Percentiles rank a stretch among this genome's conserved stretches.
phyloP scores from a whole-genome alignment of 2,888 invertebrate species.

The Pollenia angustigena region DNA sequence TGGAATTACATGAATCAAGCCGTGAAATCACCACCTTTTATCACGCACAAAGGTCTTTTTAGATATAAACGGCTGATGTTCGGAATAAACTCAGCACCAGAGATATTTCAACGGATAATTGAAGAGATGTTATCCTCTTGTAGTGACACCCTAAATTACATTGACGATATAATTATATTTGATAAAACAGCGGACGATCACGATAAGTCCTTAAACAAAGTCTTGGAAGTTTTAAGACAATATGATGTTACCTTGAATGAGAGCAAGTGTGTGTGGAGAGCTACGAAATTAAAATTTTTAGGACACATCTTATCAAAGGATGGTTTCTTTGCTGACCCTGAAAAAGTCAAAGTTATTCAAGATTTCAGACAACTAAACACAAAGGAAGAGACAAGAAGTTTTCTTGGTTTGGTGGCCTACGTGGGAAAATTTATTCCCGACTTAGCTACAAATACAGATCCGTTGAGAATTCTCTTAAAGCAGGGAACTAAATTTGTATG shows the following conservation, averaged over 20 bases:
- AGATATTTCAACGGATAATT: slow-evolving; percentile 76
- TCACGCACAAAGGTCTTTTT: slow-evolving; percentile 72
- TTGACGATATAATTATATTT: slow-evolving; percentile 76
- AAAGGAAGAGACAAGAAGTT: slow-evolving; percentile 78
- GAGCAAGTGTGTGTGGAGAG: slow-evolving; percentile 75
- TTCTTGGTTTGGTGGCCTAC: slow-evolving; percentile 79
- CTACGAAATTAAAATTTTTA: slow-evolving; percentile 58
- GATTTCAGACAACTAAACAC: slow-evolving; percentile 75
- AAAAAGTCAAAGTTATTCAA: slow-evolving; percentile 74
- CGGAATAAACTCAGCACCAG: slow-evolving; percentile 78
- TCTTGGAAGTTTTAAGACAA: slow-evolving; percentile 72
- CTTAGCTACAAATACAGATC: slow-evolving; percentile 59
- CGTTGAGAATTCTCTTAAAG: slow-evolving; percentile 75
- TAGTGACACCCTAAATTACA: slow-evolving; percentile 76
- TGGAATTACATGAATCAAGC: slow-evolving; percentile 72
- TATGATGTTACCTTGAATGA: slow-evolving; percentile 76
- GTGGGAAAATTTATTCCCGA: slow-evolving; percentile 73
- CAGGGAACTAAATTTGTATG: slow-evolving; percentile 77
- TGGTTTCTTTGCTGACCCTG: slow-evolving; percentile 72
- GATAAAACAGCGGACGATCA: slow-evolving; percentile 77
- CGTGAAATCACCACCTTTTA: slow-evolving; percentile 69
- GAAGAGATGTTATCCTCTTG: slow-evolving; percentile 77
- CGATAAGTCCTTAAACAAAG: slow-evolving; percentile 73
- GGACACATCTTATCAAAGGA: slow-evolving; percentile 65
- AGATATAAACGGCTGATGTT: slow-evolving; percentile 81